Evolutionary conservation across 2,113 vertebrate species (phyloP), one percentile per base, ranked within the genome.

Genomic region (Ginglymostoma cirratum): DNA sequence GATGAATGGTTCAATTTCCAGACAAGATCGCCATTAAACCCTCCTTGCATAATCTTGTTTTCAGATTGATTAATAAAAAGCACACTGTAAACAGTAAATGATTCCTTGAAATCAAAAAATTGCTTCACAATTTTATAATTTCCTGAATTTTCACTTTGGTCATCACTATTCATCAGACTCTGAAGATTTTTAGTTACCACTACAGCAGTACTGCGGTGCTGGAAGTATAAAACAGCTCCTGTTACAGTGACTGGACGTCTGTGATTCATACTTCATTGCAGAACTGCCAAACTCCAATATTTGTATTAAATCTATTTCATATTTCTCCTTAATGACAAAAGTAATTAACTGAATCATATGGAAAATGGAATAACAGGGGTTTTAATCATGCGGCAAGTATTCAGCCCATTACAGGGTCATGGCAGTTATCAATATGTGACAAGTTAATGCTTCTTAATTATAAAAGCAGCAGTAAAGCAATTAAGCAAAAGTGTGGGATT

Each of bases 401-500:
- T 94, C 96, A 96, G 95, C 38, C 96, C 96, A 96, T 96, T 96
- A 96, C 96, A 96, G 97, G 96, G 96, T 97, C 96, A 97, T 96
- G 95, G 38, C 69, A 96, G 93, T 97, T 97, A 97, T 96, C 97
- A 96, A 94, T 96, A 96, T 95, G 94, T 96, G 97, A 97, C 96
- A 97, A 97, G 96, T 97, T 97, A 97, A 97, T 95, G 93, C 95
- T 96, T 92, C 96, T 97, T 97, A 97, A 97, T 97, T 97, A 87
- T 96, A 96, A 97, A 97, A 97, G 95, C 96, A 97, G 96, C 95
- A 95, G 96, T 96, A 96, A 96, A 97, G 96, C 96, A 97, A 97
- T 97, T 97, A 97, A 97, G 96, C 96, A 97, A 96, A 97, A 96
- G 95, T 90, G 96, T 97, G 96, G 96, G 69, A 97, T 97, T 96